Percentiles rank a stretch among this genome's conserved stretches.
Conservation (phyloP, 2,797 vertebrate genomes). For the Xyrichtys novacula region DNA sequence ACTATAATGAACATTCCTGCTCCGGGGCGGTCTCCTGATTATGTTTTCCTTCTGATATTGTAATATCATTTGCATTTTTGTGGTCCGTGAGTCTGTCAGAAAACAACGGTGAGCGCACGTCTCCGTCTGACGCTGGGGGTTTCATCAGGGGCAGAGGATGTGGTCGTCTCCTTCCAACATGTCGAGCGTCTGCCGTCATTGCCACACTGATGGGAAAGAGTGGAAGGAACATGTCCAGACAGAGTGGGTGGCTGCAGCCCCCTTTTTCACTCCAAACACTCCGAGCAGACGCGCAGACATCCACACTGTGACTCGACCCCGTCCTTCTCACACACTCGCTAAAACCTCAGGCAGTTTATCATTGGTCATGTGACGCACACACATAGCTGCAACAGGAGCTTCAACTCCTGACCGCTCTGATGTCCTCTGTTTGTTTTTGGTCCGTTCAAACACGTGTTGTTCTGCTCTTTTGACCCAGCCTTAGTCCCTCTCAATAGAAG, state of each 20-base stretch:
- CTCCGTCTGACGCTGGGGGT: slow-evolving; percentile 21
- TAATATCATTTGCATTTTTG: slow-evolving; percentile 22
- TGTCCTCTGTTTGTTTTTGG: rapidly evolving
- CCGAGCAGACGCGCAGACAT: slow-evolving; percentile 28
- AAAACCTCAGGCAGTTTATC: slow-evolving; percentile 46
- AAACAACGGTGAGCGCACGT: slow-evolving; percentile 29
- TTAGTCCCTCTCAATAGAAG: too few species aligned
- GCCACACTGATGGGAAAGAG: slow-evolving; percentile 70
- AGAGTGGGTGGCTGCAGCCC: slow-evolving; percentile 64
- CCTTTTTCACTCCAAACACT: slow-evolving; percentile 46
- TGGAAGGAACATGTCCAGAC: slow-evolving; percentile 71
- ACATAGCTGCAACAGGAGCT: neutral
- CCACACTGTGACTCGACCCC: slow-evolving; percentile 13
- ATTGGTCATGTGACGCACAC: slow-evolving; percentile 28
- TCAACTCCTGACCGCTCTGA: neutral
- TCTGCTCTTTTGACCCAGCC: neutral
- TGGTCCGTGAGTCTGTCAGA: slow-evolving; percentile 27
- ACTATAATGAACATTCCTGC: neutral
- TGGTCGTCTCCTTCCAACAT: slow-evolving; percentile 54
- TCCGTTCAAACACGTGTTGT: too few species aligned
- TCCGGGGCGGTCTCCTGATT: neutral
- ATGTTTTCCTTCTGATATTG: neutral
- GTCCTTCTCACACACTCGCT: slow-evolving; percentile 48
- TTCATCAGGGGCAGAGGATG: slow-evolving; percentile 57
- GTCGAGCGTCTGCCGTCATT: slow-evolving; percentile 58